These are phyloP conservation scores for Coecobrya sp. DNA, from an alignment of 2,888 invertebrate genomes.

Conservation along the genomic window DNA sequence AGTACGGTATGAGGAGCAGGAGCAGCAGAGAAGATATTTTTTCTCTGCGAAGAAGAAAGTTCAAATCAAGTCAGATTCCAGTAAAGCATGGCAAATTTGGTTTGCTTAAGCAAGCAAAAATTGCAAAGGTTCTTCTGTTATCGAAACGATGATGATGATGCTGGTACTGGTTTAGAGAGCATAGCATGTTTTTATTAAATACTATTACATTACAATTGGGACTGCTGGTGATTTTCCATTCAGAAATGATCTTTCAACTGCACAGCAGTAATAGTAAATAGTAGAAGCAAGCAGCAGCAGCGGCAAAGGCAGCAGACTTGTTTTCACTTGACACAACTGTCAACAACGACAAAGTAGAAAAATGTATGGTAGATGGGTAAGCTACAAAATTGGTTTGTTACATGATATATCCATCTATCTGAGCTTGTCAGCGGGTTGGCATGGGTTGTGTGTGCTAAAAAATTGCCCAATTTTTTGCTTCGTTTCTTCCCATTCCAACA, in stretches of 20 bases:
- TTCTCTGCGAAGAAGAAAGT: constrained; percentile 3
- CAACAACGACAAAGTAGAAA: neutral
- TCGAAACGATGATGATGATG: neutral
- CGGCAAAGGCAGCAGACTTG: neutral
- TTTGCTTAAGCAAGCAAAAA: constrained; percentile 64
- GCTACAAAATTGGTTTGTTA: neutral
- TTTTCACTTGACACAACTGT: constrained; percentile 15
- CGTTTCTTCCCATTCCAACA: neutral
- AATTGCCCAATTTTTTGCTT: constrained; percentile 38
- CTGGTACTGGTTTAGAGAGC: neutral
- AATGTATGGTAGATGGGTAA: neutral
- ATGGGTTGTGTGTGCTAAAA: neutral
- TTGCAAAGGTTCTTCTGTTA: neutral
- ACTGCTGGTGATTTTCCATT: constrained; percentile 29
- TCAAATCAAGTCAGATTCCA: constrained; percentile 15
- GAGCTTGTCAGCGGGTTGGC: neutral
- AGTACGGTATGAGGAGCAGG: no score
- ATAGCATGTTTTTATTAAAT: constrained; percentile 4
- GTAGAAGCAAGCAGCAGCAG: neutral
- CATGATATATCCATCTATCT: constrained; percentile 1
- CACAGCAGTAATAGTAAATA: neutral
- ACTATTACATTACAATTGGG: constrained; percentile 23
- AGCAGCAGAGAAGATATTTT: constrained; percentile 2
- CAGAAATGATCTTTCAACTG: constrained; percentile 24
- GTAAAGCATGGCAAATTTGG: constrained; percentile 62